Evolutionary conservation across 2,797 vertebrate species (phyloP).

Genomic region (Sylvia borin): DNA sequence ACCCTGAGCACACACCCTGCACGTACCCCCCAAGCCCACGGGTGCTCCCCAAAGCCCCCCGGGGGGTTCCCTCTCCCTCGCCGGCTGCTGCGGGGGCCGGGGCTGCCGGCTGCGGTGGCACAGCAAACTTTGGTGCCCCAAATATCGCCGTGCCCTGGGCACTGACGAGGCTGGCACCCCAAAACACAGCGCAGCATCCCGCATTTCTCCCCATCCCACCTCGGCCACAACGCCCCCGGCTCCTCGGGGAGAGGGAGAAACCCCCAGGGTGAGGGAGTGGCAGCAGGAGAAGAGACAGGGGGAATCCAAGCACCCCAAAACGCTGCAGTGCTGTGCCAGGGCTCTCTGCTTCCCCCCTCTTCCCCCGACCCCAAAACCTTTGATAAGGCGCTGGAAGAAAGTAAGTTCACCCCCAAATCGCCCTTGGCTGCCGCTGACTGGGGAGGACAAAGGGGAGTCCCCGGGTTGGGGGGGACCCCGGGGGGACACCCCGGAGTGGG

Average conservation of each 20-base stretch:
- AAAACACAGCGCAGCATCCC: background rate
- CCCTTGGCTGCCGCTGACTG: background rate
- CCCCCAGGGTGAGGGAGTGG: background rate
- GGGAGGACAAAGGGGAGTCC: background rate
- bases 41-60: background rate
- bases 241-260: background rate
- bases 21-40: background rate
- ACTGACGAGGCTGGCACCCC: background rate
- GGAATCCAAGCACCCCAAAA: background rate
- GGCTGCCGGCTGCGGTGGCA: background rate
- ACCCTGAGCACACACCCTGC: background rate
- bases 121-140: constrained; percentile 37
- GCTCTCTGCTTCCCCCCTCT: background rate
- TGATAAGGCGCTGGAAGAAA: background rate
- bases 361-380: background rate
- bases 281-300: background rate
- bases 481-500: background rate
- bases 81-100: background rate
- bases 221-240: background rate
- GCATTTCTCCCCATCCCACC: background rate
- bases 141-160: background rate
- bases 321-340: background rate
- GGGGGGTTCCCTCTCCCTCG: fast-evolving
- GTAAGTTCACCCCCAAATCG: constrained; percentile 24
- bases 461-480: background rate